phyloP scores from a whole-genome alignment of 2,797 vertebrate genomes.

The Anas georgica region DNA sequence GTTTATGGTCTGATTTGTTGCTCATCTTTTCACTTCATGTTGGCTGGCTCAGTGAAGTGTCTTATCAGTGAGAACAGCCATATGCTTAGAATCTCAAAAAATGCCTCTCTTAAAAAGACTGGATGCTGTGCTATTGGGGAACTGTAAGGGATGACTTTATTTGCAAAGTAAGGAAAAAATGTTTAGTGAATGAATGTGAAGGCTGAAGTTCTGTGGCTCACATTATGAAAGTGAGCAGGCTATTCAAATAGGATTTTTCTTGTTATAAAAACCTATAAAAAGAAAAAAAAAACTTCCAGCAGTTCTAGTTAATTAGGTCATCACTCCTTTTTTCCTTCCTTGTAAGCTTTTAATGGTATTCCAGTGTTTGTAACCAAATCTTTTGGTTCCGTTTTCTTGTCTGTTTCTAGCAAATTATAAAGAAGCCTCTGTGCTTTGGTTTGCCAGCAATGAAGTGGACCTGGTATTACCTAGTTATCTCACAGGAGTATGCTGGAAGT shows the following conservation, averaged over 20 bases:
- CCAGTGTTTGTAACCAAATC: neutral
- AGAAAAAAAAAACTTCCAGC: neutral
- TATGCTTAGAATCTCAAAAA: neutral
- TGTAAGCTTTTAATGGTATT: neutral
- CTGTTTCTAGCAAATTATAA: neutral
- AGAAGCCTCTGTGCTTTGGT: neutral
- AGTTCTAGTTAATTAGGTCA: neutral
- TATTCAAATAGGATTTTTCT: too few relatives aligned
- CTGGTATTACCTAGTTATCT: neutral
- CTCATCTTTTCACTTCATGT: neutral
- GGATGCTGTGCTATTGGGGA: accelerated
- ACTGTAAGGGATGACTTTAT: neutral
- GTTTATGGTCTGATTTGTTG: neutral
- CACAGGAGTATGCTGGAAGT: neutral
- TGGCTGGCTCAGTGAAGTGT: neutral
- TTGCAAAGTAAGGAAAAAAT: neutral
- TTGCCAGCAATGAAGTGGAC: neutral
- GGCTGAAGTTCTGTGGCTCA: neutral
- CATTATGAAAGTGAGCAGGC: neutral
- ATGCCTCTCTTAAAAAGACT: neutral
- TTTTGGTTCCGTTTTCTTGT: neutral
- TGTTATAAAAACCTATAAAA: neutral
- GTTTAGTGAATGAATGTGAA: neutral
- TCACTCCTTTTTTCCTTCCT: neutral
- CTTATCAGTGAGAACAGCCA: neutral